Conservation (phyloP, 2,113 vertebrate genomes). For the Syngnathus scovelli region DNA sequence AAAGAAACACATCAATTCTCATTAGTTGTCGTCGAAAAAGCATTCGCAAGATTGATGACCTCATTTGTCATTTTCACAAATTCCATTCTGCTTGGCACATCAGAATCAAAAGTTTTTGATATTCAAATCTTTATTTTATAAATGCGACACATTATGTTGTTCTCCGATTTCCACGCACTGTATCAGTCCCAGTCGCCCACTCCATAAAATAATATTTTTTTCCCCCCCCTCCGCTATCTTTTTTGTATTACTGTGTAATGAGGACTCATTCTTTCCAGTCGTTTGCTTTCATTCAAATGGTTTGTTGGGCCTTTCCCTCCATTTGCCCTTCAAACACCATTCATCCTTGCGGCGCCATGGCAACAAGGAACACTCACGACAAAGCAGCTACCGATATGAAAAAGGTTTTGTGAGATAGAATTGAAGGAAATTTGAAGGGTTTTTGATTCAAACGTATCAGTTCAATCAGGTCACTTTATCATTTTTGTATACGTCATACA, state of each 20-base stretch:
- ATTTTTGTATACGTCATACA: no score
- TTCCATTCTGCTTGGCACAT: background rate
- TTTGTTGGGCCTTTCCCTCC: slow-evolving; percentile 22
- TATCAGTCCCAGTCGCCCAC: background rate
- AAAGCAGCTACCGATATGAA: slow-evolving; percentile 40
- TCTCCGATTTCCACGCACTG: background rate
- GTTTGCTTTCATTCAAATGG: slow-evolving; percentile 27
- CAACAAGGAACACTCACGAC: slow-evolving; percentile 46
- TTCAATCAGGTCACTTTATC: background rate
- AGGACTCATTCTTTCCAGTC: background rate
- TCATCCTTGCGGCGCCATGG: slow-evolving; percentile 43
- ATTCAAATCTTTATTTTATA: background rate
- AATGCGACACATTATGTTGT: background rate
- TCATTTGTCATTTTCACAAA: slow-evolving; percentile 2
- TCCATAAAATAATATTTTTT: background rate
- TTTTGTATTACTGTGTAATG: background rate
- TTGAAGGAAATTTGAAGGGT: slow-evolving; percentile 32
- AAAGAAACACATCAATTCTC: slow-evolving; percentile 7
- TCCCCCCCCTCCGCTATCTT: no score
- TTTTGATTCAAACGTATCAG: slow-evolving; percentile 31
- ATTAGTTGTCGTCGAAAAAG: slow-evolving; percentile 10
- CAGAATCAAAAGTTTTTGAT: no score
- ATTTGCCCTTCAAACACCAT: slow-evolving; percentile 56
- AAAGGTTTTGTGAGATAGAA: slow-evolving; percentile 41
- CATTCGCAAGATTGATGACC: slow-evolving; percentile 5